Conservation (phyloP, 2,797 vertebrate genomes). For the Glossophaga mutica region DNA sequence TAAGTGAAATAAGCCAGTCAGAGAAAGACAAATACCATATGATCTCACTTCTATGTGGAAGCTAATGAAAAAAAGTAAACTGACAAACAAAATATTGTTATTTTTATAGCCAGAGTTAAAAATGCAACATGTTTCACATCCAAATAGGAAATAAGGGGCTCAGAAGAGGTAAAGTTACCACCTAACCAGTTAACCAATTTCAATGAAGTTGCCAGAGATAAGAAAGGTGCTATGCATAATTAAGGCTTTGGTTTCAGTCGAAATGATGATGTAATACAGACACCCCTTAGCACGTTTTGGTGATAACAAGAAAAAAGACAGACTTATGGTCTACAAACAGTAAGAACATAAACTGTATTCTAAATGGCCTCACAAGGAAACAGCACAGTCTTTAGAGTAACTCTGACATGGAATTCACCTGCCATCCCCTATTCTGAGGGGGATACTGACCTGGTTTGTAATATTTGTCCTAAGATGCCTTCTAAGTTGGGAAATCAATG, state of each 20-base stretch:
- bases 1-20: not conserved
- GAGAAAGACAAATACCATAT: not conserved
- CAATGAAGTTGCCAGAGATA: constrained; percentile 13
- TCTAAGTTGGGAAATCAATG: not conserved
- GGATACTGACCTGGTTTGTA: not conserved
- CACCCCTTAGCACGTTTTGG: constrained; percentile 10
- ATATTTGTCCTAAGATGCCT: not conserved
- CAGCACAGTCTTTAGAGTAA: not conserved
- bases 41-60: not conserved
- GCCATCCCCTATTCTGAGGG: not conserved
- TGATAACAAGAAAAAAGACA: not conserved
- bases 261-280: not conserved
- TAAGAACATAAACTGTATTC: not conserved
- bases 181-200: constrained; percentile 48
- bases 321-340: not conserved
- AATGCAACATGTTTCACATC: not conserved
- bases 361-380: constrained; percentile 24
- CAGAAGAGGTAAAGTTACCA: not conserved
- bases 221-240: constrained; percentile 6
- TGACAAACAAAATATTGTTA: not conserved
- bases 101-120: constrained; percentile 32
- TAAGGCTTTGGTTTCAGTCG: constrained; percentile 20
- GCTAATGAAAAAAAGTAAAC: not conserved
- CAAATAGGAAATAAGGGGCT: constrained; percentile 12
- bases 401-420: not conserved